Evolutionary conservation across 2,888 invertebrate genomes (phyloP), one percentile per base, ranked within the genome.

Genomic region (Bellardia bayeri): DNA sequence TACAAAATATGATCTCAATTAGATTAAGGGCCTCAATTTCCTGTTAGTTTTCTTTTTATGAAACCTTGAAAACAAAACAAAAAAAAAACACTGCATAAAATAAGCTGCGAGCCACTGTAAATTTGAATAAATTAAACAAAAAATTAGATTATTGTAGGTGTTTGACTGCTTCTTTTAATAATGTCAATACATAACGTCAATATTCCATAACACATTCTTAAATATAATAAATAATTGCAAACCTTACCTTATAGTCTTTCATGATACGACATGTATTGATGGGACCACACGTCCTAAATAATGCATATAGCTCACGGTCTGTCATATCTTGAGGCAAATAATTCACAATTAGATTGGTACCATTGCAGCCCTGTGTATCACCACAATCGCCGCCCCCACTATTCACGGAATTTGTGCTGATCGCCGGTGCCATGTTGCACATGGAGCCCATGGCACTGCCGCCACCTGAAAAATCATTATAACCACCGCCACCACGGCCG

Each of bases 301-400:
- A 96, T 89, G 97, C 96, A 92, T 97, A 97, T 82, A 98, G 95
- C 91, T 98, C 98, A 92, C 97, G 97, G 93, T 98, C 98, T 2
- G 97, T 97, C 95, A 98, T 97, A 91, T 96, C 97, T 94, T 98
- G 98, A 45, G 99, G 98, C 91, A 99, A 95, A 94, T 98, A 99
- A 95, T 99, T 99, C 91, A 99, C 97, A 90, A 99, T 99, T 90
- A 99, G 95, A 94, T 98, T 98, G 83, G 97, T 97, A 90, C 95
- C 95, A 90, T 91, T 92, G 49, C 89, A 83, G 75, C 90, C 89
- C 82, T 91, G 91, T 84, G 89, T 89, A 88, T 90, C 89, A 33
- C 85, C 89, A 85, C 91, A 90, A 81, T 90, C 92, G 83, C 91
- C 92, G 88, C 91, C 91, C 23, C 89, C 89, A 85, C 91, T 92